Percentiles rank a stretch among this genome's conserved stretches.
Evolutionary conservation across 53 echinoderm and acorn worm species (phyloP).

Genomic region (Antedon mediterranea): DNA sequence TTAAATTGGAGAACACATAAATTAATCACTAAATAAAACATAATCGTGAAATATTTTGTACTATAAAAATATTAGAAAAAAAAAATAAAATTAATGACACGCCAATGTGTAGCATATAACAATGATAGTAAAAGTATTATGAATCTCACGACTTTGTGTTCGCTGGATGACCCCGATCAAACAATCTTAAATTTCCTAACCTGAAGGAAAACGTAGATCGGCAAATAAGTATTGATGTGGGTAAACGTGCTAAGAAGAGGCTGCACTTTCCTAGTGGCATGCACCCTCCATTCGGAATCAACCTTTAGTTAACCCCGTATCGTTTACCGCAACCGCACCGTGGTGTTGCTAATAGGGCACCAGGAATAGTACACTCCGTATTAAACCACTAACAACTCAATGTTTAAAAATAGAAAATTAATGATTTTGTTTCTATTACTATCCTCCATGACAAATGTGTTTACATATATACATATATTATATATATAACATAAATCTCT

Average conservation of each 20-base stretch:
- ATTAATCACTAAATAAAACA: too few species aligned
- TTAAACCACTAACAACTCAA: neutral
- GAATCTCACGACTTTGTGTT: neutral
- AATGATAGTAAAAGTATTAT: too few species aligned
- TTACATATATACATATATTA: too few species aligned
- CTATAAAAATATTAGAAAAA: too few species aligned
- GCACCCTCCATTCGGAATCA: neutral
- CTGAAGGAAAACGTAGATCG: neutral
- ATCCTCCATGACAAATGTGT: too few species aligned
- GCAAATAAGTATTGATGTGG: neutral
- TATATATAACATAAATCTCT: too few species aligned
- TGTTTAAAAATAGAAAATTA: neutral
- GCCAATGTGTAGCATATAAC: too few species aligned
- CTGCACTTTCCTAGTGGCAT: neutral
- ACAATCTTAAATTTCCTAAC: neutral
- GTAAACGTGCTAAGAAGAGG: neutral
- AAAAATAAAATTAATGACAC: too few species aligned
- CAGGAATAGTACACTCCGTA: neutral
- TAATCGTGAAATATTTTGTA: too few species aligned
- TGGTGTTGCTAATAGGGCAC: neutral
- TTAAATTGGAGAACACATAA: too few species aligned
- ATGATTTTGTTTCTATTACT: too few species aligned
- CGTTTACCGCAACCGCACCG: neutral
- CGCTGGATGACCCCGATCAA: neutral
- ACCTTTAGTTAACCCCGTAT: neutral